phyloP scores from a whole-genome alignment of 2,888 invertebrate genomes.

The Melanchra persicariae region DNA sequence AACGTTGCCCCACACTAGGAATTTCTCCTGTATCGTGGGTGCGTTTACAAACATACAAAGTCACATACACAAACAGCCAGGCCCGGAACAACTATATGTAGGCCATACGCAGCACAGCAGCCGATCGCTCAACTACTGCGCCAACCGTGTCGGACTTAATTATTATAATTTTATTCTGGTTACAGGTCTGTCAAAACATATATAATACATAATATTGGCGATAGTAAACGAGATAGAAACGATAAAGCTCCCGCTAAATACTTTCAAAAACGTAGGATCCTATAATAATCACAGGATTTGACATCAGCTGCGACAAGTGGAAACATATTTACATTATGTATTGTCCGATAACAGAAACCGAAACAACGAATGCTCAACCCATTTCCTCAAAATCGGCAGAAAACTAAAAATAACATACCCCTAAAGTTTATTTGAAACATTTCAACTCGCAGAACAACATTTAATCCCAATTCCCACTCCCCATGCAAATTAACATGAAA shows the following conservation, averaged over 20 bases:
- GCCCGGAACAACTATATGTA: no score
- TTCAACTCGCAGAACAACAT: conserved; percentile 58
- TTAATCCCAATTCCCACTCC: conserved; percentile 58
- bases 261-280: background rate
- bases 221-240: no score
- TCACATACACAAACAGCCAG: no score
- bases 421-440: conserved; percentile 54
- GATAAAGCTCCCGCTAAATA: background rate
- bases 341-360: background rate
- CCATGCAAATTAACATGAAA: conserved; percentile 60
- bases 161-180: no score
- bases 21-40: no score
- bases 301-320: background rate
- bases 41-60: no score
- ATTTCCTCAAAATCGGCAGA: conserved; percentile 19
- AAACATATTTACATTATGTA: background rate
- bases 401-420: conserved; percentile 41
- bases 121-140: no score
- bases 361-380: background rate
- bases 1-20: no score
- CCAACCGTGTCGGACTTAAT: no score
- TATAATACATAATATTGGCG: background rate
- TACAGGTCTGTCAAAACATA: background rate
- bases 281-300: background rate
- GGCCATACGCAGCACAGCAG: no score